Conservation (phyloP, 2,113 vertebrate genomes). For the Chionodraco myersi region DNA sequence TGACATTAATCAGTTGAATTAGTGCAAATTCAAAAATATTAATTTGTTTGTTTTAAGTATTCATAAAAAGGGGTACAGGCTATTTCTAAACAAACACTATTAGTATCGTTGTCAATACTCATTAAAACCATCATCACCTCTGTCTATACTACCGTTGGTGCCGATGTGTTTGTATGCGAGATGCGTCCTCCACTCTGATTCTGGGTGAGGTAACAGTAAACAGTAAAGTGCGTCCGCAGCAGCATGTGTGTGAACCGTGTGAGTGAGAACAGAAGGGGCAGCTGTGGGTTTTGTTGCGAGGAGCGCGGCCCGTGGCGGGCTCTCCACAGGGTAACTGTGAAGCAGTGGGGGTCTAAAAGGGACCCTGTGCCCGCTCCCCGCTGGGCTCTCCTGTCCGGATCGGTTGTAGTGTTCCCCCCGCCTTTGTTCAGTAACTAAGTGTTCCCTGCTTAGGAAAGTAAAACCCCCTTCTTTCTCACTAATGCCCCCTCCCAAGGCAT, state of each 20-base stretch:
- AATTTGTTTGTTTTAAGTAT: conserved; percentile 19
- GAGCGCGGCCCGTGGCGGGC: conserved; percentile 59
- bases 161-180: conserved; percentile 5
- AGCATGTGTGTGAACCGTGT: conserved; percentile 62
- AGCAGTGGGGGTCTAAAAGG: conserved; percentile 66
- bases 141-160: neutral
- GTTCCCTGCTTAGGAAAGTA: conserved; percentile 48
- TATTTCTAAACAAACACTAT: no score
- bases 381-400: conserved; percentile 69
- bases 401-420: conserved; percentile 49
- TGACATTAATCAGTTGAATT: conserved; percentile 17
- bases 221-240: conserved; percentile 76
- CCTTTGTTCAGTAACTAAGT: conserved; percentile 79
- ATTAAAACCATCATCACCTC: conserved; percentile 25
- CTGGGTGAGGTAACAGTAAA: conserved; percentile 44
- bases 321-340: conserved; percentile 71
- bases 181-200: conserved; percentile 15
- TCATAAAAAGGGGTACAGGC: no score
- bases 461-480: conserved; percentile 40
- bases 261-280: conserved; percentile 75
- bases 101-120: neutral
- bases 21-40: conserved; percentile 35
- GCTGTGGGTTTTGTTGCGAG: conserved; percentile 76
- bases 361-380: conserved; percentile 66
- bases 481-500: conserved; percentile 43